These are phyloP conservation scores for Thymelicus sylvestris DNA, from an alignment of 2,888 invertebrate species.

Conservation along the genomic window DNA sequence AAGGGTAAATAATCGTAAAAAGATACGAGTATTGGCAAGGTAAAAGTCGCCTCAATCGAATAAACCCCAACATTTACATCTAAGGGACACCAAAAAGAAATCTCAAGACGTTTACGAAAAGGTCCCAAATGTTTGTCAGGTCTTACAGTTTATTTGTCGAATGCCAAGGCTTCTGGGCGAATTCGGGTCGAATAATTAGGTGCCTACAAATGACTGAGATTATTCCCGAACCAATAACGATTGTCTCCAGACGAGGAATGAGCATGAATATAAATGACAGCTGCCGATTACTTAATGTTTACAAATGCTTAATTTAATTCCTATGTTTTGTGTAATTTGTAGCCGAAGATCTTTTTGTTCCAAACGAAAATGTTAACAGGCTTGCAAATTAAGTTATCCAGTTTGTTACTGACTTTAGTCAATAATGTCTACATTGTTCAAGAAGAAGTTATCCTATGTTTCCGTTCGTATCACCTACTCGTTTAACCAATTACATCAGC, in stretches of 20 bases:
- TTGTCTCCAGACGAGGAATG: neutral
- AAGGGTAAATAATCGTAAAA: neutral
- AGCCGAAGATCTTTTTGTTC: too few relatives aligned
- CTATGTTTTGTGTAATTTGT: neutral
- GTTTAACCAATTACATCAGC: too few relatives aligned
- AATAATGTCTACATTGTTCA: neutral
- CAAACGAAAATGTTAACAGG: neutral
- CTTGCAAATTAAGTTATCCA: neutral
- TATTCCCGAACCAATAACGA: slow-evolving; percentile 16
- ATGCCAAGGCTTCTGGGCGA: neutral
- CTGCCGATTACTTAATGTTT: neutral
- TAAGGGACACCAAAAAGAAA: neutral
- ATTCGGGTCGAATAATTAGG: slow-evolving; percentile 22
- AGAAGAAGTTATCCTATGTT: neutral
- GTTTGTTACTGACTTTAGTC: neutral
- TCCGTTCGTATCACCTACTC: neutral
- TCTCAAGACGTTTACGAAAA: slow-evolving; percentile 18
- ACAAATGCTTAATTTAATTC: neutral
- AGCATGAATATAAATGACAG: slow-evolving; percentile 8
- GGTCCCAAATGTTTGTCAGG: slow-evolving; percentile 15
- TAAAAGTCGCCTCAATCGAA: neutral
- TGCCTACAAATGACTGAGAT: slow-evolving; percentile 25
- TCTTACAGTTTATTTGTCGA: slow-evolving; percentile 25
- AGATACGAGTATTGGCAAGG: neutral
- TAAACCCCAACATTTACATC: slow-evolving; percentile 15